Evolutionary conservation across 2,113 vertebrate species (phyloP).

Genomic region (Nematolebias whitei): DNA sequence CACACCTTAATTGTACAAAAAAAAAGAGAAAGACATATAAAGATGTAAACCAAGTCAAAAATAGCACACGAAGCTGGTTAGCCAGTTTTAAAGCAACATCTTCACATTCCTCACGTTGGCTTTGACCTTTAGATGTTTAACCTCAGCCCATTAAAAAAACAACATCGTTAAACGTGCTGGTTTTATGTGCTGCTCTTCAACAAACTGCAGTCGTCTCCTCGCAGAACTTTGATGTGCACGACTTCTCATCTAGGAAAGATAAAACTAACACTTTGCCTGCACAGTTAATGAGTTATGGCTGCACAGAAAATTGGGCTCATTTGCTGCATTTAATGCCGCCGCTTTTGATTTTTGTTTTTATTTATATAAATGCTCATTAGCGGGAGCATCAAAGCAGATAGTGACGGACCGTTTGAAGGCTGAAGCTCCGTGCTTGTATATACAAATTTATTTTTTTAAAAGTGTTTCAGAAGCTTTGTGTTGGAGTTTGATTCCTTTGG

Average conservation of each 20-base stretch:
- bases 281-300: constrained; percentile 54
- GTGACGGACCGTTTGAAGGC: no score
- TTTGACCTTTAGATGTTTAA: constrained; percentile 52
- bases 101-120: constrained; percentile 21
- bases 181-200: constrained; percentile 44
- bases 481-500: no score
- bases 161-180: constrained; percentile 37
- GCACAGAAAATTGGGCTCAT: constrained; percentile 30
- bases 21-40: neutral
- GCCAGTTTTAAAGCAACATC: constrained; percentile 18
- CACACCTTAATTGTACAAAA: neutral
- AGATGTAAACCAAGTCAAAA: constrained; percentile 3
- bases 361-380: neutral
- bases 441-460: no score
- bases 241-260: constrained; percentile 53
- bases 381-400: neutral
- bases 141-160: constrained; percentile 41
- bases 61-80: constrained; percentile 21
- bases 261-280: constrained; percentile 34
- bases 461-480: no score
- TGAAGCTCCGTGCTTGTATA: no score
- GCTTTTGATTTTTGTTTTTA: constrained; percentile 14
- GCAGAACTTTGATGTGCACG: constrained; percentile 43
- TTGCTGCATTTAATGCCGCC: constrained; percentile 17
- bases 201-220: constrained; percentile 31